A percentile compares a stretch with the other conserved stretches of the same genome.
phyloP scores from a whole-genome alignment of 2,113 vertebrate species.

The Gambusia affinis region DNA sequence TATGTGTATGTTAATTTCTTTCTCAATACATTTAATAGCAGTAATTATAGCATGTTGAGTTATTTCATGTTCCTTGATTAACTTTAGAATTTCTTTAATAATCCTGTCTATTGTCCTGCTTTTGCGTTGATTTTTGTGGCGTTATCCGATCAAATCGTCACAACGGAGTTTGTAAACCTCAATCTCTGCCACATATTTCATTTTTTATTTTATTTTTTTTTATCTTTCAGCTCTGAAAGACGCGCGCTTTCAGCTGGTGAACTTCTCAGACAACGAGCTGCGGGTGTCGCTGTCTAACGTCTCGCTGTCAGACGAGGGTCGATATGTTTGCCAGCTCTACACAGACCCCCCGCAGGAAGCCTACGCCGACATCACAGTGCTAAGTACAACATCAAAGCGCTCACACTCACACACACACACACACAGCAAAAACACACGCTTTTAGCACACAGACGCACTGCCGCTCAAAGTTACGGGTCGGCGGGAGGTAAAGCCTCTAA shows the following conservation, averaged over 20 bases:
- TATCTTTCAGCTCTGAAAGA: constrained; percentile 90
- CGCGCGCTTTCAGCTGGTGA: constrained; percentile 97
- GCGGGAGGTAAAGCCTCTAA: background rate
- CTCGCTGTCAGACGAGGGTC: constrained; percentile 94
- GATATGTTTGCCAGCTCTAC: constrained; percentile 98
- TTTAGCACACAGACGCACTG: background rate
- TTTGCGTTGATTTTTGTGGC: background rate
- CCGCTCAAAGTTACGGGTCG: background rate
- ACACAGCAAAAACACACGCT: background rate
- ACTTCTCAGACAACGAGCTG: constrained; percentile 98
- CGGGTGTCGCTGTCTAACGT: constrained; percentile 96
- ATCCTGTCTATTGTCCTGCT: background rate
- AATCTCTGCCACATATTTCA: background rate
- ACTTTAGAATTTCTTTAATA: background rate
- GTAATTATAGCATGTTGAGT: too few species aligned
- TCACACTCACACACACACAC: constrained; percentile 10
- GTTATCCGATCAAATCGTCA: background rate
- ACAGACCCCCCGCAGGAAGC: constrained; percentile 96
- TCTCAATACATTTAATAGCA: too few species aligned
- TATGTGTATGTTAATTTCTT: too few species aligned
- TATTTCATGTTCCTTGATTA: background rate
- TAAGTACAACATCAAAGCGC: constrained; percentile 79
- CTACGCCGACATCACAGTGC: constrained; percentile 93
- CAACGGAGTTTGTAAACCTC: background rate
- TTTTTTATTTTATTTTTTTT: background rate